These are phyloP conservation scores for Prionailurus viverrinus DNA, from an alignment of 2,113 vertebrate genomes.

Conservation along the genomic window DNA sequence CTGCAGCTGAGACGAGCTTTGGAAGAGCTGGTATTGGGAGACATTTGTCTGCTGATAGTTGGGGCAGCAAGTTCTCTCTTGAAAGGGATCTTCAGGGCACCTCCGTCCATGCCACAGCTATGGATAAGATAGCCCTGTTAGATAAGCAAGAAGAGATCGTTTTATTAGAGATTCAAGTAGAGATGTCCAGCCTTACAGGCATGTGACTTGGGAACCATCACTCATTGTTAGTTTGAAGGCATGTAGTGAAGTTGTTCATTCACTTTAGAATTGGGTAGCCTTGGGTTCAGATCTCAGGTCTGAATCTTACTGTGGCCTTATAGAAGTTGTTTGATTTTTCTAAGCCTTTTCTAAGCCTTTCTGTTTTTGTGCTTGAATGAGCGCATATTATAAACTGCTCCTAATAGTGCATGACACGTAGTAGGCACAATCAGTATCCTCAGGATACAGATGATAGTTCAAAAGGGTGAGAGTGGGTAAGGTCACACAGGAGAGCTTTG, in stretches of 20 bases:
- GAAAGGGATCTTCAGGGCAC: neutral
- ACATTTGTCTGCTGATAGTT: neutral
- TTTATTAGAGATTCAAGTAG: neutral
- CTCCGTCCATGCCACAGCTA: accelerated
- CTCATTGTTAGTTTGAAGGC: neutral
- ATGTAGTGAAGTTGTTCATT: neutral
- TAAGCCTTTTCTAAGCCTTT: neutral
- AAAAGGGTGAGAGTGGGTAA: neutral
- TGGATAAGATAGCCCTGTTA: neutral
- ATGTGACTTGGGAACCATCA: neutral
- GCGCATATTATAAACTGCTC: neutral
- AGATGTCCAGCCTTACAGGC: neutral
- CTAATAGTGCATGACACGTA: neutral
- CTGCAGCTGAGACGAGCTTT: neutral
- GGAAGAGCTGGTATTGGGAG: neutral
- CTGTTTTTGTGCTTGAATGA: neutral
- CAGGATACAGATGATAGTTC: neutral
- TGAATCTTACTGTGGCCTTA: neutral
- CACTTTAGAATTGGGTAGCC: neutral
- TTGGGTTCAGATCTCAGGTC: neutral
- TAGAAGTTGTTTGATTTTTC: neutral
- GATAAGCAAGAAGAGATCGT: neutral
- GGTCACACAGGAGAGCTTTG: neutral
- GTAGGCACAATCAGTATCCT: too few species aligned
- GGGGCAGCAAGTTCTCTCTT: neutral